Evolutionary conservation across 2,113 vertebrate species (phyloP).

Genomic region (Alligator sinensis): DNA sequence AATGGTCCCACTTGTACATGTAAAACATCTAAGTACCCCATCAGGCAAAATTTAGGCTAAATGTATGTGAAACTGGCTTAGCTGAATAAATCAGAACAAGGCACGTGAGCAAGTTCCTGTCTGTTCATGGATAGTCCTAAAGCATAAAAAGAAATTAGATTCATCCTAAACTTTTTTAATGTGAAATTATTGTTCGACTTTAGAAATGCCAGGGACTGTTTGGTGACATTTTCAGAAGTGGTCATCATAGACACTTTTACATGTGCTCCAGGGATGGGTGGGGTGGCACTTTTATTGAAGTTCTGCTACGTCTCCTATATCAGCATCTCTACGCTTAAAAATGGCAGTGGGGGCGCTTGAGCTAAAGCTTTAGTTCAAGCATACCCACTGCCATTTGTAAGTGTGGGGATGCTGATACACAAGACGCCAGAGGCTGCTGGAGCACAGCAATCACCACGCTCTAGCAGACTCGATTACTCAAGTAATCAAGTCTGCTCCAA

Average conservation of each 20-base stretch:
- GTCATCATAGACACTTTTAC: not conserved
- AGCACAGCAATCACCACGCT: no score
- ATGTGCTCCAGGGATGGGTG: no score
- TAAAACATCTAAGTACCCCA: constrained; percentile 9
- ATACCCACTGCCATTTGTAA: no score
- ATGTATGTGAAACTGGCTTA: constrained; percentile 1
- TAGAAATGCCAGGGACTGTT: not conserved
- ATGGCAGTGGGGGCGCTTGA: no score
- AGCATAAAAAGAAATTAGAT: not conserved
- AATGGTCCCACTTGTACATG: not conserved
- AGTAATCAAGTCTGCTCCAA: no score
- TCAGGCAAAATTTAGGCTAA: constrained; percentile 36
- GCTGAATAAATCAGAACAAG: not conserved
- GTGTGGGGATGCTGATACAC: no score
- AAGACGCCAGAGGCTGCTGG: no score
- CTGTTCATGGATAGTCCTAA: not conserved
- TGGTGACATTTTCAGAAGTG: not conserved
- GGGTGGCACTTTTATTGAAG: no score
- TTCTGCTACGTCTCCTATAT: no score
- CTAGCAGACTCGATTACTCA: no score
- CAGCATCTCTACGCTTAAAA: no score
- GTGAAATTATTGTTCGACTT: not conserved
- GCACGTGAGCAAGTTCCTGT: not conserved
- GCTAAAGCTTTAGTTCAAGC: no score
- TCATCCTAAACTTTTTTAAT: not conserved